phyloP scores from a whole-genome alignment of 2,888 invertebrate species.

The Nymphalis urticae region DNA sequence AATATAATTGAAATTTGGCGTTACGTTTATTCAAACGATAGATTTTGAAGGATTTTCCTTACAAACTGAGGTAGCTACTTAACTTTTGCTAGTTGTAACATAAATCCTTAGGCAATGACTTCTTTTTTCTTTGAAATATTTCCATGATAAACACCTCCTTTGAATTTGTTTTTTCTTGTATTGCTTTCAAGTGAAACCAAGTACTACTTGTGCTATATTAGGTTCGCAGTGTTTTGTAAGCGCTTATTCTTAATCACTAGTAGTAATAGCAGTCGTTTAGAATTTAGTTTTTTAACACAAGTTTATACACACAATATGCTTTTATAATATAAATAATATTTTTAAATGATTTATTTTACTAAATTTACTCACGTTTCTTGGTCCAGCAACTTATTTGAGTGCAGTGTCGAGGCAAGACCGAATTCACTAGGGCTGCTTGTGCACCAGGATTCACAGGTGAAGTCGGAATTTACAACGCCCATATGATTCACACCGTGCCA shows the following conservation, averaged over 20 bases:
- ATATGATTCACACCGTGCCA: slow-evolving; percentile 96
- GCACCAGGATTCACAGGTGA: slow-evolving; percentile 97
- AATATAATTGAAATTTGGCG: no score
- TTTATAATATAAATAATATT: no score
- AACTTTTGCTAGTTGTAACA: background rate
- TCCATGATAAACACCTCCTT: background rate
- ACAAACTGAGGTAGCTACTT: no score
- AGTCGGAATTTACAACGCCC: slow-evolving; percentile 93
- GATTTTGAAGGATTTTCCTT: no score
- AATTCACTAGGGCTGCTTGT: slow-evolving; percentile 88
- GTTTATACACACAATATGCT: no score
- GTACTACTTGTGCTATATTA: no score
- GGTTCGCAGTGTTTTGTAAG: no score
- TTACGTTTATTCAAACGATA: no score
- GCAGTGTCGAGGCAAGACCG: slow-evolving; percentile 92
- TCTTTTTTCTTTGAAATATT: background rate
- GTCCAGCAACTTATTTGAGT: slow-evolving; percentile 89
- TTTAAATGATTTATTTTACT: no score
- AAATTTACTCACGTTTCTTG: slow-evolving; percentile 82
- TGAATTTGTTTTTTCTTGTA: background rate
- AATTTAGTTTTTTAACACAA: no score
- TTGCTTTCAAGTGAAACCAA: background rate
- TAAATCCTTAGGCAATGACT: background rate
- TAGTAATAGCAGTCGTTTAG: no score
- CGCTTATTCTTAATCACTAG: no score